Base-by-base conservation (phyloP, 2,113 vertebrate genomes). In the Lipotes vexillifer region DNA sequence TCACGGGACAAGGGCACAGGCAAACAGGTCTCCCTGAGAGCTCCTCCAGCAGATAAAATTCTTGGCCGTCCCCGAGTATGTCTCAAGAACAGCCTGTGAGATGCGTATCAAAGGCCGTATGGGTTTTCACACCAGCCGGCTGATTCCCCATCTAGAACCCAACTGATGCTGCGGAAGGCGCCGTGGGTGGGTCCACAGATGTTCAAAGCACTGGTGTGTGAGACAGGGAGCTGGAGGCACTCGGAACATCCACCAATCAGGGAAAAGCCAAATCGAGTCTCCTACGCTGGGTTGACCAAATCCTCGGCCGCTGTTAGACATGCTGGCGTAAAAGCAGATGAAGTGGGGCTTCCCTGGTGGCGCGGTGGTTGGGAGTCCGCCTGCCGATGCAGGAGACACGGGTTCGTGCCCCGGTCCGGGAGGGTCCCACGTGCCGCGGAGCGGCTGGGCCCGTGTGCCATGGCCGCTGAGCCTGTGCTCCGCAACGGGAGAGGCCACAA, bases 191-290 rank as follows among this genome's bases (percentile, higher is more conserved):
- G 12, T 78, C 18, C 1, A 29, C 1, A 0, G 31, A 6, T 3
- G 52, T 13, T 25, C 20, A 49, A 20, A 61, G 49, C 63, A 1
- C 3, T 18, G 65, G 23, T 6, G 41, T 11, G 18, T 29, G 25
- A 11, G 6, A 20, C 15, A 14, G 33, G 44, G n/a, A 25, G 33
- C 38, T 11, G 75, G 74, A 52, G 52, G 65, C 3, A 10, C 3
- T 0, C 0, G 6, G 5, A 1, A 5, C 1, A 41, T 25, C 18
- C 33, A 11, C 1, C 4, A 8, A 1, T 6, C 0, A 10, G 65
- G 71, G 52, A 25, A 36, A 65, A 71, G 57, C 33, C 74, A 8
- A 33, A 25, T 1, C 25, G 27, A 41, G 14, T 27, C 44, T 10
- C 23, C 20, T 21, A 5, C 0, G 1, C 46, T 8, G 0, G 1